Evolutionary conservation across 1,140 invertebrate genomes (phyloP), one percentile per base, ranked within the genome.

Genomic region (Sycobia sp.): DNA sequence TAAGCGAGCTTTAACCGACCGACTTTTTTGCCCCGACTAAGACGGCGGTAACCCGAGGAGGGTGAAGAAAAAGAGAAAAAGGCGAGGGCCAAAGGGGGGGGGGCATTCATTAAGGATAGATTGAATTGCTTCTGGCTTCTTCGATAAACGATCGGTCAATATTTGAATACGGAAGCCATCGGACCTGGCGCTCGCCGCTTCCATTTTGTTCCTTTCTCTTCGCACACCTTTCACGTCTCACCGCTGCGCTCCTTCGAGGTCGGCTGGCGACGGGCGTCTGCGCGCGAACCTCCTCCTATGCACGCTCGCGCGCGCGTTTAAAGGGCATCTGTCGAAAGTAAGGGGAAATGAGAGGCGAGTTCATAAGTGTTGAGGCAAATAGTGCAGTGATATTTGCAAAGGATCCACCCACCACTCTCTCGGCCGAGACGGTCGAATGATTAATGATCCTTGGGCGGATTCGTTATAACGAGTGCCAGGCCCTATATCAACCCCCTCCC

Each of bases 381-480:
- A 76, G 71, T 69, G 68, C 57, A 46, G 60, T 54, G 57, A 39
- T 74, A 73, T 76, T 76, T 76, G 61, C 69, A 73, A 60, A 68
- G 53, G 56, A 67, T n/a, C n/a, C n/a, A n/a, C n/a, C 1, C 34
- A 38, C 29, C 23, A 32, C 38, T 66, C 62, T n/a, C n/a, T 69
- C 60, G 36, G 46, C 7, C 62, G 59, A 71, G 71, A 76, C 71
- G 73, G 67, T n/a, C 70, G 55, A 67, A 74, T 77, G 74, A 78
- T 78, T 78, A 76, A 78, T 75, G 68, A 62, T 65, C 62, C 71
- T 75, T 69, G 67, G 65, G 69, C 71, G 49, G 70, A 69, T 77
- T 74, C 72, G 72, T 77, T 76, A n/a, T n/a, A 76, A 76, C 73
- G 73, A 74, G 65, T 61, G 13, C 11, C 1, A 41, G 4, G n/a